Evolutionary conservation across 2,888 invertebrate genomes (phyloP), one percentile per base, ranked within the genome.

Genomic region (Venusia cambrica): DNA sequence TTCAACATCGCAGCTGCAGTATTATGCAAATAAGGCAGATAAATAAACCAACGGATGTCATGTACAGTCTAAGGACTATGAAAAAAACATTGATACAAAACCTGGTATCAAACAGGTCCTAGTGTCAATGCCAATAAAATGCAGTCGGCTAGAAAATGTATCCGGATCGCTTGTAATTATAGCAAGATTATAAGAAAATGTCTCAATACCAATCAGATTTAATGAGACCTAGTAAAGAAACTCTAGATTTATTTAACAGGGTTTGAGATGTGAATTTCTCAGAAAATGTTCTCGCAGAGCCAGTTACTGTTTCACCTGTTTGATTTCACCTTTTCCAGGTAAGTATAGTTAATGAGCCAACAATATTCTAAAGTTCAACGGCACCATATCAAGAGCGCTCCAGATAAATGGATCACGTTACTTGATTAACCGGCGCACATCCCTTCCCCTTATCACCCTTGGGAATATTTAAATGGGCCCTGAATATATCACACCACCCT

Each of bases 361-460:
- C 77, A 76, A 84, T 83, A 79, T 81, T 80, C 73, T 68, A 72
- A 80, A 76, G 76, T 76, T 77, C 77, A 77, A 65, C 68, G 68
- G 70, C 71, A 71, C 71, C 73, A 73, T 83, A 84, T 81, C 83
- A 81, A 79, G 80, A 79, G 78, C 73, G 67, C 81, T 80, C 74
- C 71, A 79, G 80, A 85, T 85, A 85, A 85, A 85, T 81, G 83
- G 84, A 83, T 85, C 84, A 80, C 81, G 84, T 84, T 84, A 85
- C 85, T 84, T 85, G 84, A 85, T 85, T 85, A 85, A 84, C 83
- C 80, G 75, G 73, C 67, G 69, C 74, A 70, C 78, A 83, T 79
- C 80, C 80, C 80, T 75, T 66, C 79, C 76, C 81, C 74, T 83
- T 80, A 80, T 76, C 81, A 77, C 83, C 81, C 80, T 58, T 73